These are phyloP conservation scores for Enteromius mattozi DNA, from an alignment of 2,797 vertebrate genomes.

Conservation along the genomic window DNA sequence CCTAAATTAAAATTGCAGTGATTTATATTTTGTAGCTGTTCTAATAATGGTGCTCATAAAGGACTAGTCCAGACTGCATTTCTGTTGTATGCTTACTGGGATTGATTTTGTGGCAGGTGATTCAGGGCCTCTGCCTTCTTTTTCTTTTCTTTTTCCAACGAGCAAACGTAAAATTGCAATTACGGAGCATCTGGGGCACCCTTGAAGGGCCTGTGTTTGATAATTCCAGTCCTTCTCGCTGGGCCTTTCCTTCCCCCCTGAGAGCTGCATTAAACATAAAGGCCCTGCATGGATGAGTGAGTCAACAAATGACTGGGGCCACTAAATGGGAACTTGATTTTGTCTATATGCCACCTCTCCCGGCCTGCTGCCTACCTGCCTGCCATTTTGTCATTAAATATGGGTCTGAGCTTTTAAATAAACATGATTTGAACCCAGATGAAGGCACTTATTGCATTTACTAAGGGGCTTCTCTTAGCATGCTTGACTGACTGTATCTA, in stretches of 20 bases:
- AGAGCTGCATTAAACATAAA: conserved; percentile 87
- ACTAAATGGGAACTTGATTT: conserved; percentile 80
- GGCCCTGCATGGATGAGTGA: conserved; percentile 85
- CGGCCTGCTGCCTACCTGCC: conserved; percentile 62
- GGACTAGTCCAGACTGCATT: conserved; percentile 4
- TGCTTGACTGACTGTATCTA: conserved; percentile 80
- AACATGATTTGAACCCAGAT: conserved; percentile 78
- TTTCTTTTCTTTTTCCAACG: conserved; percentile 50
- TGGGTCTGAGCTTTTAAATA: conserved; percentile 81
- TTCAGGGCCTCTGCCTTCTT: conserved; percentile 60
- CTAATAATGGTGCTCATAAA: conserved; percentile 31
- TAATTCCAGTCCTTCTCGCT: conserved; percentile 70
- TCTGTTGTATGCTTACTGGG: conserved; percentile 32
- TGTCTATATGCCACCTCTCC: conserved; percentile 70
- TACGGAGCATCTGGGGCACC: conserved; percentile 78
- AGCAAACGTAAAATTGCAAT: conserved; percentile 73
- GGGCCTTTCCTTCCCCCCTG: conserved; percentile 66
- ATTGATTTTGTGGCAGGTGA: conserved; percentile 73
- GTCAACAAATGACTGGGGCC: conserved; percentile 86
- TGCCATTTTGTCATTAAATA: conserved; percentile 76
- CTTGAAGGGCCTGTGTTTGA: conserved; percentile 70
- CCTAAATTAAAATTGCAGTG: background rate
- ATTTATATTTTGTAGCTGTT: background rate
- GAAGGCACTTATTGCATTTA: conserved; percentile 80
- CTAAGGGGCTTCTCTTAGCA: conserved; percentile 74